phyloP scores from a whole-genome alignment of 2,113 vertebrate species.

The Forbesichthys papilliferus region DNA sequence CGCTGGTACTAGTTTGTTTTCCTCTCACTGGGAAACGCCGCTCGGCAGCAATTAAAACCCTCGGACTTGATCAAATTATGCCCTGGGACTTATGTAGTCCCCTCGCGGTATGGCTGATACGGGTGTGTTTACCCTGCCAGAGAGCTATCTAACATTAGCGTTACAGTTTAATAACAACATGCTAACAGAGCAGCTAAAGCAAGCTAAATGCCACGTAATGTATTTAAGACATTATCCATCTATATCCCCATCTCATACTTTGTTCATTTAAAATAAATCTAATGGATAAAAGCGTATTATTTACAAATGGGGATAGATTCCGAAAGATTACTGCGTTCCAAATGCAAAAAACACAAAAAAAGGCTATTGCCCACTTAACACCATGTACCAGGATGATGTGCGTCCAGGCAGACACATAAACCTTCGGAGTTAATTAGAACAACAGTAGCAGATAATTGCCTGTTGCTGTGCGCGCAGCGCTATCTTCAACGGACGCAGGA shows the following conservation, averaged over 20 bases:
- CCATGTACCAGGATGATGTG: too few species aligned
- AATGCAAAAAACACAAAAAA: too few species aligned
- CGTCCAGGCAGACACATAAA: too few species aligned
- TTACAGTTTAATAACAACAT: not conserved
- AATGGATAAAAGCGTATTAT: too few species aligned
- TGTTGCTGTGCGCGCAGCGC: constrained; percentile 9
- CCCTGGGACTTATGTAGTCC: constrained; percentile 17
- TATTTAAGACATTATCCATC: too few species aligned
- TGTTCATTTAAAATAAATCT: too few species aligned
- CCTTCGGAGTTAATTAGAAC: constrained; percentile 45
- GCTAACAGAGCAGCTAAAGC: constrained; percentile 54
- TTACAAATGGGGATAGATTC: too few species aligned
- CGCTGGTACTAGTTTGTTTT: constrained; percentile 12
- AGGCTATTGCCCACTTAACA: too few species aligned
- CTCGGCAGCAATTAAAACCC: constrained; percentile 45
- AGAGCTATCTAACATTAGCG: not conserved
- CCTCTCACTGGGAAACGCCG: constrained; percentile 27
- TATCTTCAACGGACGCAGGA: constrained; percentile 2
- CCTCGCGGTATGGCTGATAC: constrained; percentile 3
- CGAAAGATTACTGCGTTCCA: too few species aligned
- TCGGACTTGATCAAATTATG: constrained; percentile 43
- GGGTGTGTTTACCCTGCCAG: not conserved
- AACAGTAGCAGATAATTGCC: constrained; percentile 15
- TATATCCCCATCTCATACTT: too few species aligned
- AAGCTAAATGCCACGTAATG: constrained; percentile 38